phyloP scores from a whole-genome alignment of 2,888 invertebrate genomes.

The Limnephilus marmoratus region DNA sequence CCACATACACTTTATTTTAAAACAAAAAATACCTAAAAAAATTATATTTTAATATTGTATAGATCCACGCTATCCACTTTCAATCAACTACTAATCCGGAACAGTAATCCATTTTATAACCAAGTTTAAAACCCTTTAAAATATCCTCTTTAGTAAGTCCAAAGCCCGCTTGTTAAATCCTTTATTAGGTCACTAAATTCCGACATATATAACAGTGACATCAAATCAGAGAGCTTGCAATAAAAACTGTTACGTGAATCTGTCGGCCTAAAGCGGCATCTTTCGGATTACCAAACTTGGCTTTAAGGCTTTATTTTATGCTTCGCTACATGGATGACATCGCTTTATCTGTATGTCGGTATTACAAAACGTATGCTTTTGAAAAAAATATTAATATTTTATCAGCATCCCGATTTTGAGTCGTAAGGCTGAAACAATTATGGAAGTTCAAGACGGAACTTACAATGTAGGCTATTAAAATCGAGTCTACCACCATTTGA shows the following conservation, averaged over 20 bases:
- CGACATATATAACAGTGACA: slow-evolving; percentile 58
- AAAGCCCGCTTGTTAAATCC: slow-evolving; percentile 38
- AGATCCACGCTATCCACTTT: neutral
- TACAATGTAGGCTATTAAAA: too few species aligned
- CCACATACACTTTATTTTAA: neutral
- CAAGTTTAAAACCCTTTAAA: slow-evolving; percentile 49
- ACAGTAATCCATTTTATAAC: slow-evolving; percentile 54
- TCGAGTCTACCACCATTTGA: too few species aligned
- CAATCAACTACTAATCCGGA: slow-evolving; percentile 1
- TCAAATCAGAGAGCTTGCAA: slow-evolving; percentile 56
- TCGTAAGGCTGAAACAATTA: neutral
- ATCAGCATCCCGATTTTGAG: neutral
- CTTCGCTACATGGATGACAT: neutral
- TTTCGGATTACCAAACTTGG: slow-evolving; percentile 15
- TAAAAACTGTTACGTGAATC: slow-evolving; percentile 41
- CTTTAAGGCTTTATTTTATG: neutral
- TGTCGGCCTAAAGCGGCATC: slow-evolving; percentile 6
- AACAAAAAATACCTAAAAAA: neutral
- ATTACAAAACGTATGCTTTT: neutral
- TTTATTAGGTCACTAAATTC: slow-evolving; percentile 61
- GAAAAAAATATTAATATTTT: neutral
- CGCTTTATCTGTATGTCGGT: neutral
- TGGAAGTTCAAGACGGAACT: too few species aligned
- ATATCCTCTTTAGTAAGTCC: slow-evolving; percentile 52
- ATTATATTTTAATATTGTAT: neutral